These are phyloP conservation scores for Scartelaos histophorus DNA, from an alignment of 2,113 vertebrate species.

Conservation along the genomic window DNA sequence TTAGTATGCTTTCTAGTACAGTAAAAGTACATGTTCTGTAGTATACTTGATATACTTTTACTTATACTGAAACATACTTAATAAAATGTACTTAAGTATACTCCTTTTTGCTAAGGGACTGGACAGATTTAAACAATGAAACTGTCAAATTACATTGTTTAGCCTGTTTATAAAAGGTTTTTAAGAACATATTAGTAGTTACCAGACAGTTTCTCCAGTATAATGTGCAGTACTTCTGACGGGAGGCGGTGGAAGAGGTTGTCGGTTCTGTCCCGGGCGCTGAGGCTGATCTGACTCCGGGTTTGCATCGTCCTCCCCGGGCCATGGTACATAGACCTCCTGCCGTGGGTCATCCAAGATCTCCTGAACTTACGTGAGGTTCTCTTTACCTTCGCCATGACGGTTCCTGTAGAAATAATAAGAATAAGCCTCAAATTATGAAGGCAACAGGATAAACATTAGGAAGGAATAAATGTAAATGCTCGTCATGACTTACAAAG, in stretches of 20 bases:
- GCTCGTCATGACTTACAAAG: background rate
- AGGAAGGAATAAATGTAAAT: background rate
- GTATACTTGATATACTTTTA: too few relatives aligned
- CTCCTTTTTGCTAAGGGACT: too few relatives aligned
- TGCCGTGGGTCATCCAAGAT: conserved; percentile 21
- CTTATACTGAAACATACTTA: too few relatives aligned
- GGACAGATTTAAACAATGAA: too few relatives aligned
- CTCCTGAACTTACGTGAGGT: conserved; percentile 1
- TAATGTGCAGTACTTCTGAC: conserved; percentile 84
- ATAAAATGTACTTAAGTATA: too few relatives aligned
- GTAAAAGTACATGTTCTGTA: too few relatives aligned
- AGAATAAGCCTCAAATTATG: background rate
- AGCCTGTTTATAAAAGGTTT: too few relatives aligned
- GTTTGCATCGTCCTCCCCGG: conserved; percentile 14
- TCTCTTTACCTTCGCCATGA: conserved; percentile 30
- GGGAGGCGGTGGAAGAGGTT: conserved; percentile 80
- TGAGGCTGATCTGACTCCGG: conserved; percentile 41
- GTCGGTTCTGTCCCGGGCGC: conserved; percentile 20
- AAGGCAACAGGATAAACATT: background rate
- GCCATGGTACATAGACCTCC: conserved; percentile 18
- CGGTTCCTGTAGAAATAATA: background rate
- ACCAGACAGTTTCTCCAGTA: conserved; percentile 71
- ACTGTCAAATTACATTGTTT: too few relatives aligned
- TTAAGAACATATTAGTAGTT: background rate
- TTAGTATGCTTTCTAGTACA: too few relatives aligned